These are phyloP conservation scores for Hypsibius dujardini DNA, from an alignment of 1,140 invertebrate species.

Conservation along the genomic window DNA sequence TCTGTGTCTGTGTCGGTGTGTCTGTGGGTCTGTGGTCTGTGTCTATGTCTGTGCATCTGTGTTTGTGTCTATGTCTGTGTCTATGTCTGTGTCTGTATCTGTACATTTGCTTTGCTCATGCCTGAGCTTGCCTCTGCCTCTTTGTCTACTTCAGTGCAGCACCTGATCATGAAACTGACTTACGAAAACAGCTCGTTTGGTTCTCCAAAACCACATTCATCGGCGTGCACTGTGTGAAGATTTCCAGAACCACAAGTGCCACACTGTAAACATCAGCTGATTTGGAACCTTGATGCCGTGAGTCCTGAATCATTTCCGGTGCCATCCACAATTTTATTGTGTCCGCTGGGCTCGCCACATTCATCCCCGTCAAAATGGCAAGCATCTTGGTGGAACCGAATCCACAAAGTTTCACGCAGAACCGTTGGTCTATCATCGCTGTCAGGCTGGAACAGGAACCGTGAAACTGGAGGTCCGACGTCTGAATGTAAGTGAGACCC, in stretches of 20 bases:
- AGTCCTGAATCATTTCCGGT: neutral
- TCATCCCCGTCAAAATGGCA: neutral
- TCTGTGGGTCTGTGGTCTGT: too few relatives aligned
- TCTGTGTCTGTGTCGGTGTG: too few relatives aligned
- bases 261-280: neutral
- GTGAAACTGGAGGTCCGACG: neutral
- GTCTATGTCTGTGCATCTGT: too few relatives aligned
- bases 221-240: conserved; percentile 10
- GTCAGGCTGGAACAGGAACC: neutral
- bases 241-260: neutral
- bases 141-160: too few relatives aligned
- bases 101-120: too few relatives aligned
- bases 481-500: neutral
- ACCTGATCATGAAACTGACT: too few relatives aligned
- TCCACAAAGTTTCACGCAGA: neutral
- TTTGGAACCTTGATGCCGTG: neutral
- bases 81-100: too few relatives aligned
- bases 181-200: neutral
- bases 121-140: neutral
- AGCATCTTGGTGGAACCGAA: neutral
- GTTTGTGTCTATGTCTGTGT: too few relatives aligned
- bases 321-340: neutral
- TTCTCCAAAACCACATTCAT: conserved; percentile 5
- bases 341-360: neutral
- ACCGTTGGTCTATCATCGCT: conserved; percentile 3